These are phyloP conservation scores for Eupithecia dodoneata DNA, from an alignment of 2,888 invertebrate genomes.

Conservation along the genomic window DNA sequence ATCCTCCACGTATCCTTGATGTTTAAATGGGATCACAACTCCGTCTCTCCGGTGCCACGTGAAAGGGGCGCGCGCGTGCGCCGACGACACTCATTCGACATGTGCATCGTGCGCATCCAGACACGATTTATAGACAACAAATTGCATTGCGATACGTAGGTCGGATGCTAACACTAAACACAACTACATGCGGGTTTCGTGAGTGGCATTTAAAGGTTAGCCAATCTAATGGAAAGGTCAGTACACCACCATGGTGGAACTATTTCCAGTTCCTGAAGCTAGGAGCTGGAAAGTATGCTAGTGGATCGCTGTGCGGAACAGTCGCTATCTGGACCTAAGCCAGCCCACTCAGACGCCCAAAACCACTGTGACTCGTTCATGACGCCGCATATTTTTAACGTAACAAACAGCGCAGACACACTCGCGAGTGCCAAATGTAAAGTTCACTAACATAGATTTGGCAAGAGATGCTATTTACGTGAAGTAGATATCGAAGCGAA, in stretches of 20 bases:
- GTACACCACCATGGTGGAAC: slow-evolving; percentile 31
- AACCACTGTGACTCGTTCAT: slow-evolving; percentile 75
- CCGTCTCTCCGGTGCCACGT: no score
- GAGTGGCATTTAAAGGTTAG: slow-evolving; percentile 53
- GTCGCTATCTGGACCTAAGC: slow-evolving; percentile 68
- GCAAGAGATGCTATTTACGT: slow-evolving; percentile 76
- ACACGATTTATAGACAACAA: slow-evolving; percentile 7
- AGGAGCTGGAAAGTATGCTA: slow-evolving; percentile 47
- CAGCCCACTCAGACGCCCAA: slow-evolving; percentile 68
- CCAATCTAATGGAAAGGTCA: slow-evolving; percentile 48
- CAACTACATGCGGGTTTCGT: slow-evolving; percentile 47
- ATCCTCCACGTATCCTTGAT: no score
- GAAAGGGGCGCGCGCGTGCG: no score
- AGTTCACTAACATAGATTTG: slow-evolving; percentile 83
- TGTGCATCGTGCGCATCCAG: no score
- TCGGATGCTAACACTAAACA: slow-evolving; percentile 32
- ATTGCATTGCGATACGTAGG: slow-evolving; percentile 45
- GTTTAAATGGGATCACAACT: no score
- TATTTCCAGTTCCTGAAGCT: slow-evolving; percentile 35
- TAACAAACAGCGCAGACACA: slow-evolving; percentile 78
- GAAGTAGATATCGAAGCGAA: slow-evolving; percentile 52
- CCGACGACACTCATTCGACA: no score
- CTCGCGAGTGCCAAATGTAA: slow-evolving; percentile 80
- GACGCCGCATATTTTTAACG: slow-evolving; percentile 83
- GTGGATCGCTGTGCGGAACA: slow-evolving; percentile 50